These are phyloP conservation scores for Parasteatoda tepidariorum DNA, from an alignment of 1,140 invertebrate species.

Conservation along the genomic window DNA sequence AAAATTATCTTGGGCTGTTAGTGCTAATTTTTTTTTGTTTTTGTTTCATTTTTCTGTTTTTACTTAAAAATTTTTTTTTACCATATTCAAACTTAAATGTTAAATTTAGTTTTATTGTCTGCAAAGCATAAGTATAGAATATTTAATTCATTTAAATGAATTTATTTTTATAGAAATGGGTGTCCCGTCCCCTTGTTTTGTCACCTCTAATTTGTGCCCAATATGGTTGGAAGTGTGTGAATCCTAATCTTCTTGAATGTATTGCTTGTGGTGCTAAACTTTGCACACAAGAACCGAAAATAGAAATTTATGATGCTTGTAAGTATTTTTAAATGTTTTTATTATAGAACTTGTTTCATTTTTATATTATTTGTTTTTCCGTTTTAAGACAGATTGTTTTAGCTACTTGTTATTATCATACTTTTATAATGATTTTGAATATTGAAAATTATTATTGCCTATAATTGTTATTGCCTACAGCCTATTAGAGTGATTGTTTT, in stretches of 20 bases:
- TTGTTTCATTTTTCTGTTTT: neutral
- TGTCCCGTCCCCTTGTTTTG: neutral
- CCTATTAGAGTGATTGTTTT: too few species aligned
- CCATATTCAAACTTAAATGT: neutral
- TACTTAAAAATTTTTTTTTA: neutral
- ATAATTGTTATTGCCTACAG: too few species aligned
- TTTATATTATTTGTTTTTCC: too few species aligned
- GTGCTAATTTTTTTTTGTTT: neutral
- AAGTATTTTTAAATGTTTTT: too few species aligned
- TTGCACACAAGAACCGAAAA: neutral
- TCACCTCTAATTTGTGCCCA: constrained; percentile 41
- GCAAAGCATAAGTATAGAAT: neutral
- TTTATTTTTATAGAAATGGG: constrained; percentile 41
- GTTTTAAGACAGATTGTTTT: too few species aligned
- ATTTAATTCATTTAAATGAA: neutral
- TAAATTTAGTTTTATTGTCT: neutral
- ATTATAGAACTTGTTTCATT: too few species aligned
- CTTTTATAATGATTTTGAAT: too few species aligned
- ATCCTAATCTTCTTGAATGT: constrained; percentile 38
- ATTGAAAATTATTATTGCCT: too few species aligned
- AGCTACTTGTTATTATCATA: too few species aligned
- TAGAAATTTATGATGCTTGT: constrained; percentile 28
- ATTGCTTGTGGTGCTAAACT: constrained; percentile 26
- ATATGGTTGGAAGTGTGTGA: constrained; percentile 38
- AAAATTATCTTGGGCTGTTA: neutral